Base-by-base conservation (phyloP, 2,113 vertebrate species). In the Cebus imitator region DNA sequence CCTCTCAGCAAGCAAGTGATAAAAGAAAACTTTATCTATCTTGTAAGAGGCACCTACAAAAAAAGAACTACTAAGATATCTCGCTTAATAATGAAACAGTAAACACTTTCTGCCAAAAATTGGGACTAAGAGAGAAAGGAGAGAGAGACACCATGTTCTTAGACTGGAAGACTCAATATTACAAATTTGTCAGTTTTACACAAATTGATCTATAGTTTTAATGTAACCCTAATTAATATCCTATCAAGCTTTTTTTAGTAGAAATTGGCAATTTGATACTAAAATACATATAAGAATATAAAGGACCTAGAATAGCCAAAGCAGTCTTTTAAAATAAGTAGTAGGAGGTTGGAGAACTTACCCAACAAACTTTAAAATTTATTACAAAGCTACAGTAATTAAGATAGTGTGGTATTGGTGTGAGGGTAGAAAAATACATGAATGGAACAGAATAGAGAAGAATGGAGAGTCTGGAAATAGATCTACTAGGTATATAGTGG, bases 401-500 rank as follows among this genome's bases (percentile, higher is more conserved):
- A 86, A 70, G 48, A 78, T 18, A 18, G 18, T 40, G 17, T 87
- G 27, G 35, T 68, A 57, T 66, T 73, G 58, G n/a, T 32, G 27
- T 76, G 87, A 85, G 11, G 21, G 4, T 61, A 89, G n/a, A 81
- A 68, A 93, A 78, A 55, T 27, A 55, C 13, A 37, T 17, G 23
- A 45, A 64, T 37, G 20, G 18, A 88, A 52, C 6, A 91, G 5
- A 79, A 80, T 30, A 68, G 16, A 85, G 25, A 92, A 16, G 45
- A 91, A 80, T 25, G 86, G n/a, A 95, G 14, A 95, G 70, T 78
- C 12, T 92, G 18, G 57, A 92, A 83, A 92, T 78, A 92, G 18
- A 72, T 57, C 7, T 21, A 43, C 6, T 32, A 82, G 21, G 32
- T 50, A 91, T 32, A n/a, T 3, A 81, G 13, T 8, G 80, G 25